Conservation (phyloP, 2,888 invertebrate genomes). For the Diarsia brunnea region DNA sequence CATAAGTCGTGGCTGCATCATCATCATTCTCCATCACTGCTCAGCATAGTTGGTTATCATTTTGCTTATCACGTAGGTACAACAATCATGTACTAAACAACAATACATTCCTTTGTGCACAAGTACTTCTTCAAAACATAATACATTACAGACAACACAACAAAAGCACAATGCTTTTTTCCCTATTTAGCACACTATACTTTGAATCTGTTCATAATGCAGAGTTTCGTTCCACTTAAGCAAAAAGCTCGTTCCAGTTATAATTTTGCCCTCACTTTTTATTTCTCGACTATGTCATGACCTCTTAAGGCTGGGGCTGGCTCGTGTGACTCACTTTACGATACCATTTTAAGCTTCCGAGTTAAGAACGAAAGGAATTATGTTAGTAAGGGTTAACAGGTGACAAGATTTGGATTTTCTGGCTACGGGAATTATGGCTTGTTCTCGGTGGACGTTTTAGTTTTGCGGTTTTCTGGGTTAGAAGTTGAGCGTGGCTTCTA, state of each 20-base stretch:
- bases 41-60: neutral
- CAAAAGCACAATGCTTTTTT: conserved; percentile 68
- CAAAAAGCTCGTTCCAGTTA: conserved; percentile 66
- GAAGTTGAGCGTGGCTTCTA: neutral
- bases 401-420: conserved; percentile 20
- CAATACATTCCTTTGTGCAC: conserved; percentile 20
- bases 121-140: conserved; percentile 47
- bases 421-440: neutral
- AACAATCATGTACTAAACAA: conserved; percentile 27
- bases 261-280: conserved; percentile 70
- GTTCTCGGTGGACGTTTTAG: neutral
- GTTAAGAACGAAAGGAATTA: conserved; percentile 55
- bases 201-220: conserved; percentile 64
- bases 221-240: conserved; percentile 67
- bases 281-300: conserved; percentile 63
- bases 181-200: conserved; percentile 53
- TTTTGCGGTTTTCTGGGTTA: neutral
- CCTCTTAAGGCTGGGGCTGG: conserved; percentile 59
- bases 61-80: conserved; percentile 26
- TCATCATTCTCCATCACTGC: neutral
- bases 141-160: conserved; percentile 65
- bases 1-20: neutral
- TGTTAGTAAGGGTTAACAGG: conserved; percentile 49
- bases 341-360: conserved; percentile 62
- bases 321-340: conserved; percentile 65